Evolutionary conservation across 2,888 invertebrate species (phyloP).

Genomic region (Brenthis hecate): DNA sequence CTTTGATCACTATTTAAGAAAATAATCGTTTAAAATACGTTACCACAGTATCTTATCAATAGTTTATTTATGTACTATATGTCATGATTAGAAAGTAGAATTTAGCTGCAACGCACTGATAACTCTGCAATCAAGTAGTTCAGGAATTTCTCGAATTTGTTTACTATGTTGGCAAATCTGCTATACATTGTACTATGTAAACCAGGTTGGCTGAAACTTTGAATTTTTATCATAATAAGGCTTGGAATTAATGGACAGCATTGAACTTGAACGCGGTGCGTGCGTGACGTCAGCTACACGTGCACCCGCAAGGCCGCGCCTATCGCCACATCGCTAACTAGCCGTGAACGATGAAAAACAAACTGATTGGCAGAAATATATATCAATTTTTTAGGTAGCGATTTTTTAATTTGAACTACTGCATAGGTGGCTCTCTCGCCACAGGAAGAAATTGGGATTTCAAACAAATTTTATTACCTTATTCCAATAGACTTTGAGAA

Average conservation of each 20-base stretch:
- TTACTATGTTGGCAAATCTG: not conserved
- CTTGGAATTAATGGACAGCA: constrained; percentile 54
- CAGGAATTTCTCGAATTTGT: no score
- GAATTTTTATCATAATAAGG: constrained; percentile 28
- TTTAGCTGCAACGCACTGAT: not conserved
- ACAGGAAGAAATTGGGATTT: no score
- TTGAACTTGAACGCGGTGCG: constrained; percentile 79
- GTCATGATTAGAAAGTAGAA: not conserved
- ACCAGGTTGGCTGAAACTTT: constrained; percentile 23
- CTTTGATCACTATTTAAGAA: no score
- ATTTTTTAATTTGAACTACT: no score
- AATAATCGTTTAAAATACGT: no score
- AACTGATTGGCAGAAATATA: constrained; percentile 24
- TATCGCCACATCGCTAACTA: constrained; percentile 54
- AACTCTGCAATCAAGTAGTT: no score
- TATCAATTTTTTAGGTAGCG: constrained; percentile 24
- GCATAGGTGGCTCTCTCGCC: no score
- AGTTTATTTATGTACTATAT: not conserved
- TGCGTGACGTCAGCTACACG: constrained; percentile 66
- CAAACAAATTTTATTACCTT: no score
- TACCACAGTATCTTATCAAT: not conserved
- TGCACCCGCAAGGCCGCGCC: constrained; percentile 60
- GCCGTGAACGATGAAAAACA: constrained; percentile 45
- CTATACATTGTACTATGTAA: not conserved
- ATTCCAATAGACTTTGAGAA: no score